A percentile compares a stretch with the other conserved stretches of the same genome.
Conservation (phyloP, 2,888 invertebrate species). For the Anticlea derivata region DNA sequence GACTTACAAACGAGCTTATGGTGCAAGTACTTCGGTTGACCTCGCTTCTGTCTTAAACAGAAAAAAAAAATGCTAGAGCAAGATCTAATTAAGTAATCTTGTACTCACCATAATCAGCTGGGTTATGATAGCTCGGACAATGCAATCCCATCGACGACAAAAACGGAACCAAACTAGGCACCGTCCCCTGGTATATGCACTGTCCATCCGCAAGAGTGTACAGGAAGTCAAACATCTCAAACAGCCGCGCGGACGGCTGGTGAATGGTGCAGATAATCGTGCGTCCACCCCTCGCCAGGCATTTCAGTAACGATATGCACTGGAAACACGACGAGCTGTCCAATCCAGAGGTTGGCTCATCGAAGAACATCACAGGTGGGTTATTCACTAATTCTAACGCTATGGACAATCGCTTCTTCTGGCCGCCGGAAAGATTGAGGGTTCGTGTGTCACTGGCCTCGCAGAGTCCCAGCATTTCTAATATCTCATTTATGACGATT, state of each 20-base stretch:
- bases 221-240: slow-evolving; percentile 97
- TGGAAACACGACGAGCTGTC: slow-evolving; percentile 98
- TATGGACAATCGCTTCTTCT: slow-evolving; percentile 95
- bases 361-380: slow-evolving; percentile 98
- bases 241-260: slow-evolving; percentile 97
- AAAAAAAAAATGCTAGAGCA: no score
- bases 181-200: slow-evolving; percentile 95
- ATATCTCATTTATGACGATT: slow-evolving; percentile 92
- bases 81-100: no score
- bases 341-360: slow-evolving; percentile 96
- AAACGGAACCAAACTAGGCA: slow-evolving; percentile 93
- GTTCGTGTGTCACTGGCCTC: slow-evolving; percentile 92
- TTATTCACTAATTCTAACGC: slow-evolving; percentile 97
- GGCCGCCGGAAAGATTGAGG: slow-evolving; percentile 93
- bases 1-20: no score
- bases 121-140: slow-evolving; percentile 98
- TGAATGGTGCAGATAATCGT: slow-evolving; percentile 98
- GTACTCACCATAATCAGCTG: slow-evolving; percentile 96
- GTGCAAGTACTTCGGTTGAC: no score
- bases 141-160: slow-evolving; percentile 92
- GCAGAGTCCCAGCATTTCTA: slow-evolving; percentile 91
- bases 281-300: slow-evolving; percentile 92
- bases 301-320: slow-evolving; percentile 94
- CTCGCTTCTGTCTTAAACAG: no score
- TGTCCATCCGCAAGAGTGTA: slow-evolving; percentile 96